phyloP scores from a whole-genome alignment of 2,888 invertebrate species.

The Trissolcus japonicus region DNA sequence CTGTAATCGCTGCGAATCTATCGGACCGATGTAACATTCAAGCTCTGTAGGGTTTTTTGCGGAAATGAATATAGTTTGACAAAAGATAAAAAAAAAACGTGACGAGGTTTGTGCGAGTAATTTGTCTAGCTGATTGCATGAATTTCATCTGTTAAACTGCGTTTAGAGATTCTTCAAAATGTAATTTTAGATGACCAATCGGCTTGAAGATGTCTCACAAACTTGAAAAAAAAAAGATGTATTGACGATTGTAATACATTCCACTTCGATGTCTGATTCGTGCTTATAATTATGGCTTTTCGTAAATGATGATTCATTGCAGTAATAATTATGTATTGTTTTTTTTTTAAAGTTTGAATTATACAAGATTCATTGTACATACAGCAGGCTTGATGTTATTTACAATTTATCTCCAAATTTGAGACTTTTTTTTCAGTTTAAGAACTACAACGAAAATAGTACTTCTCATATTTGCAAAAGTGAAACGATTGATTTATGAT shows the following conservation, averaged over 20 bases:
- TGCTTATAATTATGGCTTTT: conserved; percentile 31
- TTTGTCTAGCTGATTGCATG: too few relatives aligned
- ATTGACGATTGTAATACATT: conserved; percentile 39
- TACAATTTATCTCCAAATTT: background rate
- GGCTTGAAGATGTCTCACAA: background rate
- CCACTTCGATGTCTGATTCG: conserved; percentile 34
- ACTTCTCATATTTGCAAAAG: background rate
- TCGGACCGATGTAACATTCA: background rate
- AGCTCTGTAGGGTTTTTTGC: conserved; percentile 2
- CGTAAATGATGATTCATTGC: conserved; percentile 47
- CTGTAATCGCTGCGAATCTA: background rate
- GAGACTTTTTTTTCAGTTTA: background rate
- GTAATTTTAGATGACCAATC: conserved; percentile 9
- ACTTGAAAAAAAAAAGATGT: conserved; percentile 8
- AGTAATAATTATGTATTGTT: conserved; percentile 48
- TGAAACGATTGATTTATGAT: conserved; percentile 24
- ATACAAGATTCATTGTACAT: conserved; percentile 38
- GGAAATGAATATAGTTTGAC: background rate
- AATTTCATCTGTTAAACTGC: background rate
- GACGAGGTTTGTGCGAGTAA: conserved; percentile 9
- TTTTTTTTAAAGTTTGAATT: conserved; percentile 36
- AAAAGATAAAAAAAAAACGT: background rate
- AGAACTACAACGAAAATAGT: conserved; percentile 4
- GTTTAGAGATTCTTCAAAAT: conserved; percentile 18
- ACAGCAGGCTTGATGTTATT: conserved; percentile 11